Evolutionary conservation across 1,140 invertebrate species (phyloP).

Genomic region (Heliothis subflexa): DNA sequence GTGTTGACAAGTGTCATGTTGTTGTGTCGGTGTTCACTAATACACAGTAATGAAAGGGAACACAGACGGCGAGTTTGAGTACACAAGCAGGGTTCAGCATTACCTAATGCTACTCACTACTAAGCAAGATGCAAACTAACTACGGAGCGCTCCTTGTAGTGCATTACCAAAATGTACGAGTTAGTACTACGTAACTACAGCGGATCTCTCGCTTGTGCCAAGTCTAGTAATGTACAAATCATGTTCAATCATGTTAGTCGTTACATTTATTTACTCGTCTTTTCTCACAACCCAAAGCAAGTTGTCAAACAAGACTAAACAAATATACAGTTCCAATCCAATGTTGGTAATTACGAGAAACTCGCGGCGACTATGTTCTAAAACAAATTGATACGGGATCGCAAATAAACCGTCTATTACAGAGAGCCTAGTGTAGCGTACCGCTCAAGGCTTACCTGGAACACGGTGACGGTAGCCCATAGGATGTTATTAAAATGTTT

Average conservation of each 20-base stretch:
- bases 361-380: constrained; percentile 73
- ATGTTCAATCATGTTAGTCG: constrained; percentile 45
- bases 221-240: constrained; percentile 48
- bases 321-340: constrained; percentile 41
- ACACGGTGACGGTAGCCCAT: constrained; percentile 98
- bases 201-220: constrained; percentile 74
- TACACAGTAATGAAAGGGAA: constrained; percentile 77
- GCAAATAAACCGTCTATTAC: constrained; percentile 82
- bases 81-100: constrained; percentile 82
- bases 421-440: constrained; percentile 72
- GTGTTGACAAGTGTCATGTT: constrained; percentile 76
- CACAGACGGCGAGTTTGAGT: constrained; percentile 80
- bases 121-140: constrained; percentile 81
- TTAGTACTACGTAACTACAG: constrained; percentile 59
- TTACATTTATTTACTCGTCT: constrained; percentile 48
- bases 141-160: constrained; percentile 73
- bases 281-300: constrained; percentile 54
- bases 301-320: constrained; percentile 60
- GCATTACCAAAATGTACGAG: constrained; percentile 60
- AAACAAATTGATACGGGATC: constrained; percentile 76
- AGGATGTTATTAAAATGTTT: constrained; percentile 99
- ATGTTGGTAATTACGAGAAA: constrained; percentile 70
- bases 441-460: constrained; percentile 93
- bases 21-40: constrained; percentile 80
- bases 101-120: constrained; percentile 66